Base-by-base conservation (phyloP, 2,888 invertebrate species). In the Amblyjoppa fuscipennis region DNA sequence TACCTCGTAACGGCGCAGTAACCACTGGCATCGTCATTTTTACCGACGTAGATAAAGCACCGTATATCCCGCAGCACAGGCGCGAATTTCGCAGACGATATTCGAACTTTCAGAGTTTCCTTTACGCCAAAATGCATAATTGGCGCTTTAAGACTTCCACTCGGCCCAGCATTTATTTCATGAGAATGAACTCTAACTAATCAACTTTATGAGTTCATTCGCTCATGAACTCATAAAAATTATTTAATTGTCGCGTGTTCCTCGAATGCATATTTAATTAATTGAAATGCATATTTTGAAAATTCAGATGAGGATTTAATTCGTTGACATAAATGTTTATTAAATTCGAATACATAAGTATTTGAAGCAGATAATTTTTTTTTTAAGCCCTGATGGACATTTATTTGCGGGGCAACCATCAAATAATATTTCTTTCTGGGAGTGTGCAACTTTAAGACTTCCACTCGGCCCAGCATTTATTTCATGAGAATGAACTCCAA, bases 1-100 rank as follows among this genome's bases (percentile, higher is more conserved):
- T 68, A 25, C 25, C n/a, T 68, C 41, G 68, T 68, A 68, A 41
- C 38, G 41, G 41, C 68, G 68, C 41, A 68, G n/a, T 66, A 34
- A 66, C 20, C 66, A 16, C 34, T 31, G 28, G 31, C 31, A 64
- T 64, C 31, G 31, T 34, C 31, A 64, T 34, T 34, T 34, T 34
- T 7, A 34, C n/a, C 34, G 34, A 34, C 64, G 34, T 64, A 64
- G 31, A 34, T 31, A 64, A 11, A 16, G n/a, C 64, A 34, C 64
- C 16, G 11, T 31, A 61, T 34, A 61, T 61, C 16, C 5, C 16
- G 34, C n/a, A 34, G 64, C 31, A 4, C 31, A 16, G 34, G 1
- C 16, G 31, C 31, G 5, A 28, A 64, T 34, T 64, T 6, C 28
- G 6, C 34, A 64, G 28, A 6, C 34, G 16, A 34, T 11, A 64